A percentile compares a stretch with the other conserved stretches of the same genome.
These are phyloP conservation scores for Mantis religiosa DNA, from an alignment of 2,888 invertebrate genomes.

Conservation along the genomic window DNA sequence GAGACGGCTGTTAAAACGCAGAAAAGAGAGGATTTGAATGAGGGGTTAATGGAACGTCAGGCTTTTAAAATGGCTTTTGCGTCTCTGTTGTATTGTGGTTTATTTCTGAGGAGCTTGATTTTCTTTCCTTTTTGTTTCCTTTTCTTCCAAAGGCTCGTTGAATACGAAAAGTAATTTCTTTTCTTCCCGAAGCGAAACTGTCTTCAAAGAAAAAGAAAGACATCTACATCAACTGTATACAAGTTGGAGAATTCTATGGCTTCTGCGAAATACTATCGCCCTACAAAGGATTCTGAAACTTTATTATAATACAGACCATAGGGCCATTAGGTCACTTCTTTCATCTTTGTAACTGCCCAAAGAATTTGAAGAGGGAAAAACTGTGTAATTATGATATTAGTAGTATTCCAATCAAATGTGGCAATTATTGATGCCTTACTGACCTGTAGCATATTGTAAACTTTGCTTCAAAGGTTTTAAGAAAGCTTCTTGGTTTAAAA, in stretches of 20 bases:
- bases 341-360: background rate
- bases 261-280: background rate
- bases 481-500: too few species aligned
- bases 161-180: background rate
- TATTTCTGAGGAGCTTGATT: background rate
- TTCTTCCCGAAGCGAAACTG: background rate
- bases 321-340: background rate
- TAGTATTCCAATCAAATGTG: background rate
- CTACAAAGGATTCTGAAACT: too few species aligned
- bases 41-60: background rate
- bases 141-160: background rate
- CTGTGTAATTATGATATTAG: background rate
- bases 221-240: background rate
- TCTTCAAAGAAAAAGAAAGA: background rate
- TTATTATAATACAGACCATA: background rate
- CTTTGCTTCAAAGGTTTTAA: too few species aligned
- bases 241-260: background rate
- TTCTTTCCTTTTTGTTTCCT: background rate
- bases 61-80: background rate
- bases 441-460: too few species aligned
- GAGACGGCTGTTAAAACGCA: background rate
- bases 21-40: background rate
- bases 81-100: background rate
- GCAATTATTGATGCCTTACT: background rate
- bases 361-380: background rate